Base-by-base conservation (phyloP, 1,140 invertebrate genomes). In the Cyclina sinensis region DNA sequence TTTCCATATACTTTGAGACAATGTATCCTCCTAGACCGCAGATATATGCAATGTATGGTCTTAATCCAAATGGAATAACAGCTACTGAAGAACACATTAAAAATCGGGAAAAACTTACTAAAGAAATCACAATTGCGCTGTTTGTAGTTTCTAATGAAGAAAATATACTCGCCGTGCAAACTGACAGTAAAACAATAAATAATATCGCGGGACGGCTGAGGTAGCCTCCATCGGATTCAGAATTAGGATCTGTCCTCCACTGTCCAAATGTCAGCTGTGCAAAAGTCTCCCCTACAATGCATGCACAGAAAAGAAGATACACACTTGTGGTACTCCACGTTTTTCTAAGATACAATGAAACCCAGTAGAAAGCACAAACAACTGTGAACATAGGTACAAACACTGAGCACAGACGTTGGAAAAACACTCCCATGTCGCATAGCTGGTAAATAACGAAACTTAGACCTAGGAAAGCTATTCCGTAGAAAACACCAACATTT, bases 311-410 rank as follows among this genome's bases (percentile, higher is more conserved):
- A 14, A 95, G 89, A 35, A 96, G 87, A 91, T 95, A 96, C 27
- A 96, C 93, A 91, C 95, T 95, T 3, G 94, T 96, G 57, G 91
- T 93, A 86, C 91, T 95, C 95, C 95, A 95, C 11, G 93, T 93
- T 83, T 93, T 93, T 32, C 95, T 92, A 57, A 95, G 91, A 88
- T 93, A 93, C 74, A 96, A 73, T 12, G 95, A 92, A 70, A 96
- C 86, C 93, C 94, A 95, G 89, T 94, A 96, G 83, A 95, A 96
- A 39, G 92, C 90, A 92, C 93, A 95, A 24, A 94, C 68, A 18
- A 96, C 94, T 85, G 94, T 92, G 90, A 95, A 95, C 89, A 95
- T 93, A 35, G 95, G 94, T 21, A 95, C 93, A n/a, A 94, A 48
- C 2, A 95, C 54, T 14, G 89, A 91, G 91, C 94, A 95, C 43